These are phyloP conservation scores for Drosophila oshimai DNA, from an alignment of 1,140 invertebrate genomes.

Conservation along the genomic window DNA sequence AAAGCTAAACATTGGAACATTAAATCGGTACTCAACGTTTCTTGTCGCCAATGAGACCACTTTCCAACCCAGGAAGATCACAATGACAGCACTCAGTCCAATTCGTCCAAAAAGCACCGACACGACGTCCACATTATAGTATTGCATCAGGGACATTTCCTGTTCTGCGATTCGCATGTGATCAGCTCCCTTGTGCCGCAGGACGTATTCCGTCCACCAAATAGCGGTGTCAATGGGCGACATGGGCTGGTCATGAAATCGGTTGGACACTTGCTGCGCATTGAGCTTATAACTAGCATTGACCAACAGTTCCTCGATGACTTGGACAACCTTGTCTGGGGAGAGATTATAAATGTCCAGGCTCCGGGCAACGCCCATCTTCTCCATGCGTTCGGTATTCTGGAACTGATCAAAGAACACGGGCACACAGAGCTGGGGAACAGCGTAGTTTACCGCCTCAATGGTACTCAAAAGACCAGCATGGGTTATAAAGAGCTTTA, in stretches of 20 bases:
- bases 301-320: conserved; percentile 20
- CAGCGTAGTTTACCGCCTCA: conserved; percentile 82
- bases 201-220: conserved; percentile 86
- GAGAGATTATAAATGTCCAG: neutral
- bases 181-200: conserved; percentile 67
- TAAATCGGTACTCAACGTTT: conserved; percentile 15
- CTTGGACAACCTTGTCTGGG: neutral
- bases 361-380: conserved; percentile 84
- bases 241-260: conserved; percentile 84
- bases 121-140: conserved; percentile 54
- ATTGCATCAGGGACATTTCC: conserved; percentile 63
- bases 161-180: conserved; percentile 82
- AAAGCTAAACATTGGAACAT: conserved; percentile 2
- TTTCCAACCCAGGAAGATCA: conserved; percentile 24
- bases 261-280: conserved; percentile 73
- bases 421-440: conserved; percentile 49
- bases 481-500: conserved; percentile 84
- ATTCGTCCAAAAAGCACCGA: conserved; percentile 50
- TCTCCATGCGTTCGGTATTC: conserved; percentile 47
- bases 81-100: conserved; percentile 35
- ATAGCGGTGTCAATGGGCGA: conserved; percentile 84
- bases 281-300: conserved; percentile 32
- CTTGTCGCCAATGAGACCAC: conserved; percentile 1
- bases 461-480: conserved; percentile 83
- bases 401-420: conserved; percentile 55